Conservation (phyloP, 2,888 invertebrate species). For the Phytoseiulus persimilis region DNA sequence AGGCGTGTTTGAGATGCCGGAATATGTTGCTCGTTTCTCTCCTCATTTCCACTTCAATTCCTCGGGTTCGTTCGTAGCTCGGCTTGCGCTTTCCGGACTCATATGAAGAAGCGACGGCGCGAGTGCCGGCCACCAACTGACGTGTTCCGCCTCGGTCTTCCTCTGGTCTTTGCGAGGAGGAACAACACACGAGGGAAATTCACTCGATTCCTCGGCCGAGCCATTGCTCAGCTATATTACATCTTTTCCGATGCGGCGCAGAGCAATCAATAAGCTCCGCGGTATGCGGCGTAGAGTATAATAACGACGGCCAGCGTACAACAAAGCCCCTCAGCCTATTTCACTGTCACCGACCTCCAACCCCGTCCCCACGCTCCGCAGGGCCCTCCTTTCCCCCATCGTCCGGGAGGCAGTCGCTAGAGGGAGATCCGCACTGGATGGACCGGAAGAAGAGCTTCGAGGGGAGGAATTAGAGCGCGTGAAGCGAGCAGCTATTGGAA, state of each 20-base stretch:
- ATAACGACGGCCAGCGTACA: background rate
- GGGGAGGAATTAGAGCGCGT: too few species aligned
- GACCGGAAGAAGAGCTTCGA: too few species aligned
- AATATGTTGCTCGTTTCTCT: background rate
- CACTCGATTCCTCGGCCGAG: background rate
- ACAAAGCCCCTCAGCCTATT: background rate
- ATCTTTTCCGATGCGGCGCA: background rate
- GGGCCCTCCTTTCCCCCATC: too few species aligned
- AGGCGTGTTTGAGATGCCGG: background rate
- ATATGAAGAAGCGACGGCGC: background rate
- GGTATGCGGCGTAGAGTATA: background rate
- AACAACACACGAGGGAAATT: constrained; percentile 5
- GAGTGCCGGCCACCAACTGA: background rate
- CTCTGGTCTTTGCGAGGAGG: background rate
- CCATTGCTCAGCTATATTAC: background rate
- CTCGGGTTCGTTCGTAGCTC: background rate
- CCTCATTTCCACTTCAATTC: background rate
- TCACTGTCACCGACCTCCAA: background rate
- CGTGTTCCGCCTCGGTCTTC: background rate
- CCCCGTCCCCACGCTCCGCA: background rate
- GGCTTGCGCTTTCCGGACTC: background rate
- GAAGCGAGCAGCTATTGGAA: too few species aligned
- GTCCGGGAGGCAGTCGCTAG: too few species aligned
- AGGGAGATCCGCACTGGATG: too few species aligned
- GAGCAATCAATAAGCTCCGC: background rate